Percentiles rank a stretch among this genome's conserved stretches.
Evolutionary conservation across 1,140 invertebrate species (phyloP).

Genomic region (Caenorhabditis brenneri): DNA sequence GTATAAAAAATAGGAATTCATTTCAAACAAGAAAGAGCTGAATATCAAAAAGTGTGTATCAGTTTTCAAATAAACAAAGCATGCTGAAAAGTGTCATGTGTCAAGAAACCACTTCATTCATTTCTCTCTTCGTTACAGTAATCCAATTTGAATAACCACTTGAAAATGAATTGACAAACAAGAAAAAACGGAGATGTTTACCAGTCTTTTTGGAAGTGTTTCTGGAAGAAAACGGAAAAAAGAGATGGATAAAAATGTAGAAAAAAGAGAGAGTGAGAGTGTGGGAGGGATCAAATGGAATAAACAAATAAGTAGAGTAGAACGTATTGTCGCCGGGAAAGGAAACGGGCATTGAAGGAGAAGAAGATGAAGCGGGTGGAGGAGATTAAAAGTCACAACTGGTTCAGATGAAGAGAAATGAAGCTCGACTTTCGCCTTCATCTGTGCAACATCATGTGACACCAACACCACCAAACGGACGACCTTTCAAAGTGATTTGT

Average conservation of each 20-base stretch:
- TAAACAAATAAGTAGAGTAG: slow-evolving; percentile 43
- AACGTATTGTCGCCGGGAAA: slow-evolving; percentile 33
- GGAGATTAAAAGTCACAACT: slow-evolving; percentile 39
- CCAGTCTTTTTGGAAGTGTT: background rate
- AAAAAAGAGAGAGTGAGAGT: background rate
- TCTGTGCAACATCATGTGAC: slow-evolving; percentile 27
- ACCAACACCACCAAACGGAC: background rate
- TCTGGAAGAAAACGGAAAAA: slow-evolving; percentile 23
- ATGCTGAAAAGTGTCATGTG: background rate
- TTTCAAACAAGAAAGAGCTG: background rate
- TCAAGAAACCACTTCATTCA: background rate
- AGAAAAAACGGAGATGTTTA: background rate
- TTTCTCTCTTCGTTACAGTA: background rate
- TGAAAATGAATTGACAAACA: background rate
- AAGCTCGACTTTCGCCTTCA: slow-evolving; percentile 22
- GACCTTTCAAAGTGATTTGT: slow-evolving; percentile 14
- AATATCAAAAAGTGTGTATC: background rate
- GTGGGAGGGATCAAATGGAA: slow-evolving; percentile 4
- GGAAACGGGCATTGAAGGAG: background rate
- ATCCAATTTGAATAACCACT: background rate
- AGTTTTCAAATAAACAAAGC: background rate
- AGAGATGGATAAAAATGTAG: background rate
- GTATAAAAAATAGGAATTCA: background rate
- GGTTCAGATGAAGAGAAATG: slow-evolving; percentile 17
- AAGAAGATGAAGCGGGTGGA: background rate